Base-by-base conservation (phyloP, 2,797 vertebrate species). In the Alosa sapidissima region DNA sequence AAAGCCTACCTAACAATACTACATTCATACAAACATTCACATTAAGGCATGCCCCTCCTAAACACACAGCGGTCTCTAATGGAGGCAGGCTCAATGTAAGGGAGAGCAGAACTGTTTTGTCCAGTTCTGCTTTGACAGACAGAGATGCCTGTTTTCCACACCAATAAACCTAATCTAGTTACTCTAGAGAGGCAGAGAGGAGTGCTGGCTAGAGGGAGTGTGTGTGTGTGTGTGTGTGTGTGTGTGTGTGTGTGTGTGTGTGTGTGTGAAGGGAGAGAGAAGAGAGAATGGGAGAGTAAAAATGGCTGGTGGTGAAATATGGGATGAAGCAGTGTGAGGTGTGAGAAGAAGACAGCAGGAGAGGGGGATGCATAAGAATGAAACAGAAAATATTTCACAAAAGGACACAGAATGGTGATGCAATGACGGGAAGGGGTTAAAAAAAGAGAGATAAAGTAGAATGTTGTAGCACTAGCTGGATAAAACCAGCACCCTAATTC, bases 121-220 rank as follows among this genome's bases (percentile, higher is more conserved):
- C 36, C 68, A 19, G 68, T 21, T 33, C 36, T 41, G 68, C 33
- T 13, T 19, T 41, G 72, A 78, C 72, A 47, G 41, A 78, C 72
- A 78, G 72, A 14, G 72, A 78, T 78, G 72, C 41, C 72, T 47
- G 72, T 47, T 78, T 47, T 78, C 72, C 72, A 78, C 41, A 6
- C 72, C 41, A 19, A 47, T 21, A 47, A 78, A 47, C 41, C 72
- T 78, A 78, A 78, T 78, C 72, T 16, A 78, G 72, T 78, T 78
- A 47, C 19, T 1, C 16, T 47, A 36, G 72, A 9, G 36, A 45
- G 36, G 13, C 16, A 11, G 11, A 36, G 65, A 72, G 65, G 11
- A 16, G 2, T 36, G 33, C 65, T 36, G 65, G 24, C 28, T 68
- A 47, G 36, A 47, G 72, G 13, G 72, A 21, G 47, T 5, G 13